Conservation (phyloP, 2,113 vertebrate species). For the Calyptomena viridis region DNA sequence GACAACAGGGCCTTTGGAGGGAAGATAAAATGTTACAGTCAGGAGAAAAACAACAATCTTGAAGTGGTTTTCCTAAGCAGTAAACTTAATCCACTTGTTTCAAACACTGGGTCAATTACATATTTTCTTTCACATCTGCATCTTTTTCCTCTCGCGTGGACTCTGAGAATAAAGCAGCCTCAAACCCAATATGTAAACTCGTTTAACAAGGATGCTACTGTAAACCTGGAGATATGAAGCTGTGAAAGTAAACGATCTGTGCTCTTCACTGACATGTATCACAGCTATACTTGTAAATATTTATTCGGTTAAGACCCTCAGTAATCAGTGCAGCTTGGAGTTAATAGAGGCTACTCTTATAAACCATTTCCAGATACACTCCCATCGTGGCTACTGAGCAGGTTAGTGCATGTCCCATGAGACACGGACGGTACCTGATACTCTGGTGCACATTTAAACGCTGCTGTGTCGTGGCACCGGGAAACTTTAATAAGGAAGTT, state of each 20-base stretch:
- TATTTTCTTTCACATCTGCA: not conserved
- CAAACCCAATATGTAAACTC: not conserved
- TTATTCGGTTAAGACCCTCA: not conserved
- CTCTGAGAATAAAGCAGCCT: not conserved
- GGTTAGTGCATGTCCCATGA: accelerated
- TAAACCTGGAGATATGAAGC: not conserved
- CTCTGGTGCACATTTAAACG: accelerated
- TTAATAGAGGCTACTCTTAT: not conserved
- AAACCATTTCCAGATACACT: not conserved
- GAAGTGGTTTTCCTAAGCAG: not conserved
- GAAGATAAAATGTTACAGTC: not conserved
- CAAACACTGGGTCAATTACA: not conserved
- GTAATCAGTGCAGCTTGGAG: accelerated
- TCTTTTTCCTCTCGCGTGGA: not conserved
- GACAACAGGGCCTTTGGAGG: not conserved
- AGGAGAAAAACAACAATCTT: not conserved
- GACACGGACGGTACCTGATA: accelerated
- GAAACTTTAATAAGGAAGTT: not conserved
- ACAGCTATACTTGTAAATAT: not conserved
- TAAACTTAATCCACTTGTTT: not conserved
- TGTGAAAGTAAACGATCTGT: not conserved
- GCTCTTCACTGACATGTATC: not conserved
- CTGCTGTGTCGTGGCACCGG: accelerated
- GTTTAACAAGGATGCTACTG: not conserved
- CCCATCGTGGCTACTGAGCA: accelerated